Evolutionary conservation across 2,888 invertebrate species (phyloP).

Genomic region (Coenonympha glycerion): DNA sequence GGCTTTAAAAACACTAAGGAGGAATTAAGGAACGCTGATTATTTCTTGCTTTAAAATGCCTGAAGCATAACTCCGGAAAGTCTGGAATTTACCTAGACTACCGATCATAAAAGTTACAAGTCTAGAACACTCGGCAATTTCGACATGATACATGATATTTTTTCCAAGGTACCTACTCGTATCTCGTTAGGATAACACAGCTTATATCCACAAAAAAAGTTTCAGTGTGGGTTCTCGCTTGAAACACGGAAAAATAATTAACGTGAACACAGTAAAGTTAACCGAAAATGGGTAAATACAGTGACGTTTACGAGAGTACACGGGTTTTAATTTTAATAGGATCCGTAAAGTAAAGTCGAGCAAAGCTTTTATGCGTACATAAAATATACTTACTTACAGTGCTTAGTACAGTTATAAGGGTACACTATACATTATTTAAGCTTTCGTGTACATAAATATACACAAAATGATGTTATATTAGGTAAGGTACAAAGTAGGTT

Average conservation of each 20-base stretch:
- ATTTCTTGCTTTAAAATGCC: too few relatives aligned
- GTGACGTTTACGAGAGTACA: constrained; percentile 5
- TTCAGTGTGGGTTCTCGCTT: neutral
- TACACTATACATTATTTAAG: constrained; percentile 2
- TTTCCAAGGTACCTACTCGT: too few relatives aligned
- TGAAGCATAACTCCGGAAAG: too few relatives aligned
- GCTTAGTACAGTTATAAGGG: neutral
- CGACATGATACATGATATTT: too few relatives aligned
- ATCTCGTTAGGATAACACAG: neutral
- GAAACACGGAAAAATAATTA: neutral
- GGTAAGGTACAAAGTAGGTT: neutral
- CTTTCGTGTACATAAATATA: constrained; percentile 4
- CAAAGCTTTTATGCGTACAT: constrained; percentile 12
- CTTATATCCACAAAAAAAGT: neutral
- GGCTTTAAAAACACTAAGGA: too few relatives aligned
- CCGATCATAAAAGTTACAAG: too few relatives aligned
- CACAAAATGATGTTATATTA: neutral
- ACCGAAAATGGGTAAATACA: neutral
- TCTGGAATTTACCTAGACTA: too few relatives aligned
- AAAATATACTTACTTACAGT: constrained; percentile 6
- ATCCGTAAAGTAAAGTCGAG: constrained; percentile 9
- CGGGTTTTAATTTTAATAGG: constrained; percentile 15
- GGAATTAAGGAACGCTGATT: too few relatives aligned
- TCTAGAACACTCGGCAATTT: too few relatives aligned
- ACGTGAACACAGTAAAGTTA: neutral